These are phyloP conservation scores for Tiliacea citrago DNA, from an alignment of 2,888 invertebrate species.

Conservation along the genomic window DNA sequence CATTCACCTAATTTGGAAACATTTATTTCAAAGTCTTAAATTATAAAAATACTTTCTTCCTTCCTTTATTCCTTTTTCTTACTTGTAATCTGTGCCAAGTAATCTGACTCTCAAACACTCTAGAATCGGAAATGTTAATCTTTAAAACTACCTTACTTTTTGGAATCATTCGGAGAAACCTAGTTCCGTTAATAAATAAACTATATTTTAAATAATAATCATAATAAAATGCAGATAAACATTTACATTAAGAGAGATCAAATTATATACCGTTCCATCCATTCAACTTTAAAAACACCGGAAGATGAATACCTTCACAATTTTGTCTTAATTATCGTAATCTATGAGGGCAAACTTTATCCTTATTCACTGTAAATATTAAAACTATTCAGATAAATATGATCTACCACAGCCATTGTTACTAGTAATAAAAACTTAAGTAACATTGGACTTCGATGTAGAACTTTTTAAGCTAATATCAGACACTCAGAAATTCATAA, in stretches of 20 bases:
- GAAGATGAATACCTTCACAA: slow-evolving; percentile 45
- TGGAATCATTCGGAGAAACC: slow-evolving; percentile 68
- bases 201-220: slow-evolving; percentile 66
- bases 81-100: slow-evolving; percentile 9
- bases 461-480: slow-evolving; percentile 40
- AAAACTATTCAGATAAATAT: slow-evolving; percentile 47
- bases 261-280: slow-evolving; percentile 66
- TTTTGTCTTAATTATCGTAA: slow-evolving; percentile 49
- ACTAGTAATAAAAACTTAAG: slow-evolving; percentile 72
- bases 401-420: slow-evolving; percentile 77
- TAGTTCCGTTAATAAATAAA: slow-evolving; percentile 69
- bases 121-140: slow-evolving; percentile 50
- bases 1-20: slow-evolving; percentile 46
- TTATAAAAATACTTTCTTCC: slow-evolving; percentile 49
- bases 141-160: slow-evolving; percentile 66
- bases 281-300: slow-evolving; percentile 48
- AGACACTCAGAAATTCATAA: slow-evolving; percentile 27
- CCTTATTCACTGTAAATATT: slow-evolving; percentile 33
- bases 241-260: slow-evolving; percentile 71
- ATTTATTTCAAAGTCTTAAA: slow-evolving; percentile 57
- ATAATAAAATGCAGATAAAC: slow-evolving; percentile 69
- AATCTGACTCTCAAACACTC: slow-evolving; percentile 35
- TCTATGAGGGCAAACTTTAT: slow-evolving; percentile 40
- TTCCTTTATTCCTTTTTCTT: slow-evolving; percentile 7
- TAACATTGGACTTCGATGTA: slow-evolving; percentile 75